A percentile compares a stretch with the other conserved stretches of the same genome.
These are phyloP conservation scores for Beaufortia kweichowensis DNA, from an alignment of 2,113 vertebrate genomes.

Conservation along the genomic window DNA sequence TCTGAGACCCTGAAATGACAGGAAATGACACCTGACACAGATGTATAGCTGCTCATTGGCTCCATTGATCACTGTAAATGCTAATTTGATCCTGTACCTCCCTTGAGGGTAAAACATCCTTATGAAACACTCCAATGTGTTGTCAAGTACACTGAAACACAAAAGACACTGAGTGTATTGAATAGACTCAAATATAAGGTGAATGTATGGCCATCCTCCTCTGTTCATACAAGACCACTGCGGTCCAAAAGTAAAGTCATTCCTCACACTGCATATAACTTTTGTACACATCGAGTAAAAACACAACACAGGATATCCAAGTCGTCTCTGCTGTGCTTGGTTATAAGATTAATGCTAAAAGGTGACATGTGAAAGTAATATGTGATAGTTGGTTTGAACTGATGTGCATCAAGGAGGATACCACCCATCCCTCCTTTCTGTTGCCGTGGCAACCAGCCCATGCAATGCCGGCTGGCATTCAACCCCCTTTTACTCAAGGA, in stretches of 20 bases:
- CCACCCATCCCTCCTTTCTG: slow-evolving; percentile 17
- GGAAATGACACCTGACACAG: slow-evolving; percentile 27
- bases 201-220: too few species aligned
- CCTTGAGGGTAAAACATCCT: neutral
- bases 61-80: neutral
- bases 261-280: neutral
- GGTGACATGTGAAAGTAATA: neutral
- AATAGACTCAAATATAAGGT: neutral
- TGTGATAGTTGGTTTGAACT: neutral
- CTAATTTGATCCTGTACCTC: neutral
- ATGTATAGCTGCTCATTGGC: neutral
- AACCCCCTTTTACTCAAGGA: neutral
- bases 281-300: neutral
- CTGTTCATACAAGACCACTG: neutral
- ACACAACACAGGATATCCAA: neutral
- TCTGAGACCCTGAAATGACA: neutral
- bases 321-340: neutral
- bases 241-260: neutral
- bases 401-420: slow-evolving; percentile 20
- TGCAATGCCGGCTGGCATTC: slow-evolving; percentile 4
- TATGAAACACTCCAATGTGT: neutral
- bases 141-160: neutral
- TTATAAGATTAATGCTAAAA: too few species aligned
- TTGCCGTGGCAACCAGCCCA: slow-evolving; percentile 54
- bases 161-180: neutral